Base-by-base conservation (phyloP, 2,113 vertebrate genomes). In the Menura novaehollandiae region DNA sequence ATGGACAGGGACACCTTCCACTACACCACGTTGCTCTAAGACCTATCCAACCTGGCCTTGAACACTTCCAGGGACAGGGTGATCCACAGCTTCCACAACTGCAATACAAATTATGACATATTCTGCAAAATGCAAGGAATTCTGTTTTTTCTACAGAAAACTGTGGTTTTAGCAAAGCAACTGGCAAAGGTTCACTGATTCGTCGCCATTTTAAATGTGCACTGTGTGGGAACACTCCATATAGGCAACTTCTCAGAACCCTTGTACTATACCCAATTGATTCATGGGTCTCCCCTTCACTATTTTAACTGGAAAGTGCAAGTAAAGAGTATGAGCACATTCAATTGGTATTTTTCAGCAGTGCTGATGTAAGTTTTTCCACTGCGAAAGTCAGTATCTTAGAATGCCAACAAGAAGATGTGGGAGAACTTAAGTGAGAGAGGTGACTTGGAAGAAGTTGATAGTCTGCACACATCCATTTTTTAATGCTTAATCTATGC, bases 151-250 rank as follows among this genome's bases (percentile, higher is more conserved):
- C 56, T 46, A 37, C 26, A 68, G 69, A 60, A 95, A 93, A 64
- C 1, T n/a, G 17, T 0, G 0, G 11, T 35, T 89, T 92, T 60
- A 75, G 35, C 19, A 75, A 69, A 87, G 22, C 35, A 62, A 24
- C 13, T 37, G 41, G 35, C 22, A 80, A 74, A 62, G 15, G 53
- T 55, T 80, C 39, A 72, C 35, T 30, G 35, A 67, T 56, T 24
- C 51, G 84, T 37, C 37, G 51, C 21, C 11, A 5, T 28, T 67
- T 73, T 16, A 75, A 92, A 75, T 24, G 49, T 0, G 1, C 24
- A 11, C 33, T 71, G 33, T 0, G 0, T 32, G 33, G 41, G 12
- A 72, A 7, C 2, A 4, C 26, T 27, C 13, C 23, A 10, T 11
- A 35, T 0, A 56, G 10, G 23, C 1, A 1, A 33, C 27, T 74